Evolutionary conservation across 2,113 vertebrate genomes (phyloP).

Genomic region (Odontophorus gujanensis): DNA sequence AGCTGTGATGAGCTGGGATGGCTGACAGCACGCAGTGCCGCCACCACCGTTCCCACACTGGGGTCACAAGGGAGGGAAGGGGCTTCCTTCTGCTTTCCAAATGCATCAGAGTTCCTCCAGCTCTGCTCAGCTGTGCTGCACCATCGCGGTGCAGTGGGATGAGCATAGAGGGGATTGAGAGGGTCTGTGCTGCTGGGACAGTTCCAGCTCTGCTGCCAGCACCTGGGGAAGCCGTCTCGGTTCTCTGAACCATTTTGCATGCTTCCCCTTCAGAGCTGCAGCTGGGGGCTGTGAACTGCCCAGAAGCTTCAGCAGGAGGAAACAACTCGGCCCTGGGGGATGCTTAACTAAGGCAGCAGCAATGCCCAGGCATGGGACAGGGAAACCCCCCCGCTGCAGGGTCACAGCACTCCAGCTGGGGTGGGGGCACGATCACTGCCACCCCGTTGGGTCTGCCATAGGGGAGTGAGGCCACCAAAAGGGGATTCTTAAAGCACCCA

Average conservation of each 20-base stretch:
- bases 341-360: not conserved
- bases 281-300: not conserved
- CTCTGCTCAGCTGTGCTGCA: accelerated
- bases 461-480: not conserved
- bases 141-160: not conserved
- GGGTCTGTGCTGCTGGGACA: not conserved
- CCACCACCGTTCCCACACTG: not conserved
- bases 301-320: not conserved
- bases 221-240: accelerated
- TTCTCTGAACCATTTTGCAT: not conserved
- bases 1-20: accelerated
- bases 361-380: not conserved
- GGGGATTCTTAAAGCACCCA: accelerated
- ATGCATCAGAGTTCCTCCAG: not conserved
- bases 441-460: accelerated
- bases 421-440: not conserved
- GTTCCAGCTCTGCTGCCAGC: not conserved
- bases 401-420: not conserved
- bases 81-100: constrained; percentile 62
- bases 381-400: not conserved
- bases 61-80: not conserved
- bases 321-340: not conserved
- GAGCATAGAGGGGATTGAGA: not conserved
- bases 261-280: not conserved
- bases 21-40: not conserved